These are phyloP conservation scores for Mustela nigripes DNA, from an alignment of 2,113 vertebrate species.

Conservation along the genomic window DNA sequence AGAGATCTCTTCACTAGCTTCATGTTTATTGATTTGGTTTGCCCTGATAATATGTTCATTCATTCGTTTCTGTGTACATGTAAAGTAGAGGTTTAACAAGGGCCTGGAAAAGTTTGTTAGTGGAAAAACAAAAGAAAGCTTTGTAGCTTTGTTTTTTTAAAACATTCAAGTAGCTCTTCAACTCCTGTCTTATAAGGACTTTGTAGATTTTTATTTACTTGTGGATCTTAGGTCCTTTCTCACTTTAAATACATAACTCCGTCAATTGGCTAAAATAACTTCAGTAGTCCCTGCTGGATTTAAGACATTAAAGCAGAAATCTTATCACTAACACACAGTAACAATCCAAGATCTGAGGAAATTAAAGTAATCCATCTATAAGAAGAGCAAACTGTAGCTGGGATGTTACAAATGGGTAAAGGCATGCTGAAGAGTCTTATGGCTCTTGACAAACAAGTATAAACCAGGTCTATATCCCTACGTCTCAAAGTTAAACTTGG, in stretches of 20 bases:
- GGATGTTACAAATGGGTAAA: not conserved
- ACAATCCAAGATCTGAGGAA: not conserved
- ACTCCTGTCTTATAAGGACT: not conserved
- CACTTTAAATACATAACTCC: not conserved
- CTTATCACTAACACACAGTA: not conserved
- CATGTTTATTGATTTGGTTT: slow-evolving; percentile 15
- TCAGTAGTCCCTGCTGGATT: not conserved
- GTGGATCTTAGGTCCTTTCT: not conserved
- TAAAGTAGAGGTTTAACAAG: not conserved
- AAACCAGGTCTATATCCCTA: not conserved
- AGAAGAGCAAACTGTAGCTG: not conserved
- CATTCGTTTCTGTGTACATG: not conserved
- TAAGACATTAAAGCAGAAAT: slow-evolving; percentile 2
- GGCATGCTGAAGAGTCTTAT: not conserved
- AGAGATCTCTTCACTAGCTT: not conserved
- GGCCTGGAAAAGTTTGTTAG: not conserved
- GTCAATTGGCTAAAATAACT: slow-evolving; percentile 19
- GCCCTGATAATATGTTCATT: not conserved
- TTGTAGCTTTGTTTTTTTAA: not conserved
- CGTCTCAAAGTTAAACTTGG: not conserved
- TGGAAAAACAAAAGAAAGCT: not conserved
- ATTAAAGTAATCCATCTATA: not conserved
- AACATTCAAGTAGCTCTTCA: not conserved
- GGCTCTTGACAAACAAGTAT: not conserved
- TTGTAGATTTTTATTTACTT: slow-evolving; percentile 16